Percentiles rank a stretch among this genome's conserved stretches.
Evolutionary conservation across 2,797 vertebrate species (phyloP).

Genomic region (Amblyopsis hoosieri): DNA sequence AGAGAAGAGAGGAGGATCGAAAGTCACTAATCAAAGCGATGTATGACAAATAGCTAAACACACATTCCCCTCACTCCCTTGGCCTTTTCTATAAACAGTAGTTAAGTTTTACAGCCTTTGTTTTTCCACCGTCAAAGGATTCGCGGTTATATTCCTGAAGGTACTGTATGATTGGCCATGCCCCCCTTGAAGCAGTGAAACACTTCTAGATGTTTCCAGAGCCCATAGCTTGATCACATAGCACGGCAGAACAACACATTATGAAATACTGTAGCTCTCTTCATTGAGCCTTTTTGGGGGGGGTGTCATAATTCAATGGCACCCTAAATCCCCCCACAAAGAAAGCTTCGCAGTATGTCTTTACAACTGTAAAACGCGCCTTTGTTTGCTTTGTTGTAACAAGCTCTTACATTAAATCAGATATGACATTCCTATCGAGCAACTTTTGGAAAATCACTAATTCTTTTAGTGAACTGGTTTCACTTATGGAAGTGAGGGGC

Average conservation of each 20-base stretch:
- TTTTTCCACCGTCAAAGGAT: slow-evolving; percentile 9
- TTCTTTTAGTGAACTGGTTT: slow-evolving; percentile 13
- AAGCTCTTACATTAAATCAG: background rate
- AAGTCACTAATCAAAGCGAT: slow-evolving; percentile 15
- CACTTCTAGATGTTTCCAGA: too few relatives aligned
- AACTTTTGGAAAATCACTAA: background rate
- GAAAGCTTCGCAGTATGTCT: background rate
- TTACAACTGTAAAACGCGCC: background rate
- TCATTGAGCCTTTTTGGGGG: background rate
- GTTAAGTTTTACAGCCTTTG: slow-evolving; percentile 29
- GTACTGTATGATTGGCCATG: background rate
- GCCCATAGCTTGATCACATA: background rate
- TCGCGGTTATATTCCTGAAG: slow-evolving; percentile 51
- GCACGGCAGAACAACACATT: background rate
- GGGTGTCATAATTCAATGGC: background rate
- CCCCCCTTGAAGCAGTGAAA: too few relatives aligned
- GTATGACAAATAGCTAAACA: slow-evolving; percentile 21
- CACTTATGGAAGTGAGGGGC: background rate
- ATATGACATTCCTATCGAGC: slow-evolving; percentile 3
- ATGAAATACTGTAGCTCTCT: background rate
- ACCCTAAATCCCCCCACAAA: background rate
- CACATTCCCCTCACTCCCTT: slow-evolving; percentile 12
- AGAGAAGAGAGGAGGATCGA: background rate
- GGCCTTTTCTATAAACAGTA: slow-evolving; percentile 31
- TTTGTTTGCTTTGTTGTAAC: slow-evolving; percentile 8